These are phyloP conservation scores for Parasteatoda lunata DNA, from an alignment of 2,888 invertebrate genomes.

Conservation along the genomic window DNA sequence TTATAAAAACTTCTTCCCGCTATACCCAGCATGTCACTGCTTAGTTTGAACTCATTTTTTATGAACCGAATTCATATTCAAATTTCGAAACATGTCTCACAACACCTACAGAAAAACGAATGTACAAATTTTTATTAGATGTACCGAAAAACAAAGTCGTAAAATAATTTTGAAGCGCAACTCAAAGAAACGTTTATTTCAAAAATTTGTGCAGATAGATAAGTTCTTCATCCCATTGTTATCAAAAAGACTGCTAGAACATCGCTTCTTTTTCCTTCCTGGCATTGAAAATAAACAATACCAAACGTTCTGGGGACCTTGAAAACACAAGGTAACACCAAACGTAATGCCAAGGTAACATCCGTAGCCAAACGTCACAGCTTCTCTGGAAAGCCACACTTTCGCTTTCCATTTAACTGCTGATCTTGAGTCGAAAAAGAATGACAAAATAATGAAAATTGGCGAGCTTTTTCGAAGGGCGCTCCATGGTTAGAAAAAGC, in stretches of 20 bases:
- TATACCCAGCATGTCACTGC: too few relatives aligned
- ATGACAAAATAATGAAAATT: constrained; percentile 5
- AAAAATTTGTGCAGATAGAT: too few relatives aligned
- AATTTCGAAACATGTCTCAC: too few relatives aligned
- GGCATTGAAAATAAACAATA: constrained; percentile 18
- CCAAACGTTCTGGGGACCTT: constrained; percentile 13
- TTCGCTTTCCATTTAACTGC: constrained; percentile 5
- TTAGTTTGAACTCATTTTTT: too few relatives aligned
- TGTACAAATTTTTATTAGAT: too few relatives aligned
- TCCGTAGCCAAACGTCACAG: not conserved
- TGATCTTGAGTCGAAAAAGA: not conserved
- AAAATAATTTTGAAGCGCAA: too few relatives aligned
- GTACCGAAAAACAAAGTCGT: too few relatives aligned
- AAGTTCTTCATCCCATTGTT: not conserved
- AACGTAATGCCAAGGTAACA: constrained; percentile 29
- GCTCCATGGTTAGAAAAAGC: not conserved
- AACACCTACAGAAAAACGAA: too few relatives aligned
- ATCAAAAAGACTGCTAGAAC: not conserved
- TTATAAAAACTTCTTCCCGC: too few relatives aligned
- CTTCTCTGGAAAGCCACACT: not conserved
- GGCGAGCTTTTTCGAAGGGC: not conserved
- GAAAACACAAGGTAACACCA: constrained; percentile 8
- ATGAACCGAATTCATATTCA: too few relatives aligned
- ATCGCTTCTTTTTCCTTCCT: constrained; percentile 11
- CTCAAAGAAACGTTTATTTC: too few relatives aligned